Evolutionary conservation across 2,797 vertebrate species (phyloP).

Genomic region (Sebastes dallii): DNA sequence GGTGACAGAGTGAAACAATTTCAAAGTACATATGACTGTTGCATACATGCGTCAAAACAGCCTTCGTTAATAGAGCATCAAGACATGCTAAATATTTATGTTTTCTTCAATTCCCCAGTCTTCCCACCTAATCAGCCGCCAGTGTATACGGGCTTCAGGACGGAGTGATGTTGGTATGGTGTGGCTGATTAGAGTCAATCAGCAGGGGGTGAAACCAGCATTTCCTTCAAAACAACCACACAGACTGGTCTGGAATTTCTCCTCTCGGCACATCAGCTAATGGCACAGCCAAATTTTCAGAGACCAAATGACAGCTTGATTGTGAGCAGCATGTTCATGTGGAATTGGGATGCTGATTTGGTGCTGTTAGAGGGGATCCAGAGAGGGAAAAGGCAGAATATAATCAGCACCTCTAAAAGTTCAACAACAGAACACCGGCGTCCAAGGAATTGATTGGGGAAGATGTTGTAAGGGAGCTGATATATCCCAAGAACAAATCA

Average conservation of each 20-base stretch:
- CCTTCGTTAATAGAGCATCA: neutral
- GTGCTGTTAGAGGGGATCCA: slow-evolving; percentile 58
- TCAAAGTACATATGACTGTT: neutral
- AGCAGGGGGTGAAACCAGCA: slow-evolving; percentile 57
- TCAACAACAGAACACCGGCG: slow-evolving; percentile 71
- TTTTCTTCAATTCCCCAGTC: slow-evolving; percentile 58
- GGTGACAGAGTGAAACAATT: neutral
- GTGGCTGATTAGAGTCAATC: slow-evolving; percentile 84
- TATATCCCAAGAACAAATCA: slow-evolving; percentile 58
- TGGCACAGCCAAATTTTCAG: slow-evolving; percentile 70
- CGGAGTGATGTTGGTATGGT: slow-evolving; percentile 56
- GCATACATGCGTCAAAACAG: slow-evolving; percentile 5
- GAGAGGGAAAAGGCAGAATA: slow-evolving; percentile 46
- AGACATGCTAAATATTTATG: slow-evolving; percentile 69
- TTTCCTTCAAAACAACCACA: slow-evolving; percentile 68
- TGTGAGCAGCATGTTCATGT: slow-evolving; percentile 65
- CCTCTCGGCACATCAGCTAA: slow-evolving; percentile 70
- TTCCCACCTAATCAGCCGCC: slow-evolving; percentile 76
- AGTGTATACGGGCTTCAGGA: slow-evolving; percentile 49
- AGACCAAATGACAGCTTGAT: slow-evolving; percentile 77
- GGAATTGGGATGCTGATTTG: slow-evolving; percentile 72
- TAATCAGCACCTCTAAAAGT: slow-evolving; percentile 76
- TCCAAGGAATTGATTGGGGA: slow-evolving; percentile 72
- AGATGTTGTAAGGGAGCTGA: slow-evolving; percentile 73
- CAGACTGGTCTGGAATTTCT: slow-evolving; percentile 52